Evolutionary conservation across 2,888 invertebrate genomes (phyloP).

Genomic region (Electrophaes corylata): DNA sequence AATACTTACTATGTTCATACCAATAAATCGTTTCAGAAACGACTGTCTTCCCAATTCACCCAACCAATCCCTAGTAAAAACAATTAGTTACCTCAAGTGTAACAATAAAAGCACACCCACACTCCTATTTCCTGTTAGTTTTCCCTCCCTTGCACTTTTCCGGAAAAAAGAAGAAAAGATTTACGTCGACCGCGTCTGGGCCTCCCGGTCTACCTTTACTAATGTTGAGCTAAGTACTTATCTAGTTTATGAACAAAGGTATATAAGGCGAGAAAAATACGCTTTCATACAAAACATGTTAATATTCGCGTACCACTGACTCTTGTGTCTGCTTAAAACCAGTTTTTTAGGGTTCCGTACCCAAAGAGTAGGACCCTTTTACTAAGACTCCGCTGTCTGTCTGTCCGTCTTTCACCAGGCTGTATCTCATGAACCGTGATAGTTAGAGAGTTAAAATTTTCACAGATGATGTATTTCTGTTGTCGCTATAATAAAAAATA

Average conservation of each 20-base stretch:
- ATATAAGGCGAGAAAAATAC: constrained; percentile 29
- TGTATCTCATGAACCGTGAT: too few species aligned
- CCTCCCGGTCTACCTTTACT: constrained; percentile 50
- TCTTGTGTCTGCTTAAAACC: neutral
- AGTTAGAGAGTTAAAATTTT: too few species aligned
- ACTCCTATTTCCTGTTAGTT: constrained; percentile 72
- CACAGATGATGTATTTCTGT: too few species aligned
- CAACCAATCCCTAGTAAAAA: constrained; percentile 49
- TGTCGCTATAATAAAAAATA: too few species aligned
- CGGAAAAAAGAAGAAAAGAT: constrained; percentile 71
- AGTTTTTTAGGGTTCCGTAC: too few species aligned
- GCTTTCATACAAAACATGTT: neutral
- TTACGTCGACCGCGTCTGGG: constrained; percentile 67
- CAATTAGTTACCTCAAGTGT: constrained; percentile 69
- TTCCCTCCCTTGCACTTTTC: constrained; percentile 74
- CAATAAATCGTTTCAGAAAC: constrained; percentile 4
- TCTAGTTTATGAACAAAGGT: constrained; percentile 20
- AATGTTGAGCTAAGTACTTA: constrained; percentile 40
- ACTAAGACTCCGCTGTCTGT: too few species aligned
- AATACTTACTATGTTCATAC: too few species aligned
- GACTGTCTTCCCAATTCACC: constrained; percentile 16
- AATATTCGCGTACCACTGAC: neutral
- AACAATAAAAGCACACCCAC: constrained; percentile 57
- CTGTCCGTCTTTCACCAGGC: too few species aligned
- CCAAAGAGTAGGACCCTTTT: too few species aligned